Conservation (phyloP, 1,140 invertebrate genomes). For the Radopholus similis region DNA sequence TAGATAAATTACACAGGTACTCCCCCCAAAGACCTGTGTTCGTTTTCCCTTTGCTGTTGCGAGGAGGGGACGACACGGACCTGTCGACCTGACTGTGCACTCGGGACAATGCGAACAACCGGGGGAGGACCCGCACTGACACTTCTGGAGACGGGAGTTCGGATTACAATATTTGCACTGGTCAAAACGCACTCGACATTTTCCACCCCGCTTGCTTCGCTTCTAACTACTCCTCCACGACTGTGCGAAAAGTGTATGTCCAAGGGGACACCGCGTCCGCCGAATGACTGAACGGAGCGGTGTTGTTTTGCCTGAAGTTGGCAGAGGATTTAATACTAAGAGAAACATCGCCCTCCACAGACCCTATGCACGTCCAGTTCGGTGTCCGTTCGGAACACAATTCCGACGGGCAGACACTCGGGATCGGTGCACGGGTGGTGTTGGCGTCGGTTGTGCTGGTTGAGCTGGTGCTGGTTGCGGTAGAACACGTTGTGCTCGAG, state of each 20-base stretch:
- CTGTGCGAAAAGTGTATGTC: constrained; percentile 35
- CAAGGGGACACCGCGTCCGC: constrained; percentile 25
- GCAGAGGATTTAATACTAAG: not conserved
- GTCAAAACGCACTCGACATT: not conserved
- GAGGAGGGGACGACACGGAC: constrained; percentile 16
- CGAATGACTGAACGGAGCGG: not conserved
- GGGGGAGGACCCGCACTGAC: not conserved
- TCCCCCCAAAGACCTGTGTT: no score
- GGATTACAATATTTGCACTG: not conserved
- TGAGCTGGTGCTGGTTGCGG: constrained; percentile 43
- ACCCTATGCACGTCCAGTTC: constrained; percentile 47
- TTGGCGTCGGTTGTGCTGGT: constrained; percentile 33
- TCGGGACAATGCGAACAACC: constrained; percentile 29
- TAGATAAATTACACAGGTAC: no score
- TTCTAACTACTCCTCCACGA: not conserved
- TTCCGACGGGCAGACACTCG: constrained; percentile 47
- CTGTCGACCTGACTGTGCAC: constrained; percentile 26
- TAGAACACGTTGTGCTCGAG: constrained; percentile 48
- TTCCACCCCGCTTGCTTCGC: constrained; percentile 6
- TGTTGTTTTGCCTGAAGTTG: constrained; percentile 25
- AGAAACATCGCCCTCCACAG: not conserved
- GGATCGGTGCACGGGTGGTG: constrained; percentile 45
- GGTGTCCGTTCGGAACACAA: constrained; percentile 47
- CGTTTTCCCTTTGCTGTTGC: no score
- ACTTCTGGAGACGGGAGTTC: not conserved